These are phyloP conservation scores for Macrosoma leucophasiata DNA, from an alignment of 2,888 invertebrate genomes.

Conservation along the genomic window DNA sequence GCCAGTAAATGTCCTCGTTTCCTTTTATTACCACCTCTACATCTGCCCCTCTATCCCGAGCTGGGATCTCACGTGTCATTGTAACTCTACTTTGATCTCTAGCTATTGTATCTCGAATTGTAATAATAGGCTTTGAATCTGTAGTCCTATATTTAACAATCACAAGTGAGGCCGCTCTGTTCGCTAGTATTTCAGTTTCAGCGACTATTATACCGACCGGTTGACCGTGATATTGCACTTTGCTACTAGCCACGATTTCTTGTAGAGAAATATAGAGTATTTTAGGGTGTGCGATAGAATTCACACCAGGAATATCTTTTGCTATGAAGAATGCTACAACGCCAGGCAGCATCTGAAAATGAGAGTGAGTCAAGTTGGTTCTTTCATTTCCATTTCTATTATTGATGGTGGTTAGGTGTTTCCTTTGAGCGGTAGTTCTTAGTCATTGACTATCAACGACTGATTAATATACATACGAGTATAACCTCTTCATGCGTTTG, in stretches of 20 bases:
- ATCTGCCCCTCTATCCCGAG: conserved; percentile 47
- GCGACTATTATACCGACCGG: conserved; percentile 82
- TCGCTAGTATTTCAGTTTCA: conserved; percentile 69
- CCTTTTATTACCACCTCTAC: conserved; percentile 74
- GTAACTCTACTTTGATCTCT: conserved; percentile 40
- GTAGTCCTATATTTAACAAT: conserved; percentile 70
- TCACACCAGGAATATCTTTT: conserved; percentile 81
- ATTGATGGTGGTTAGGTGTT: too few species aligned
- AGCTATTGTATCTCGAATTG: conserved; percentile 41
- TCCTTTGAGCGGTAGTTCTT: too few species aligned
- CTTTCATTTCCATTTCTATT: too few species aligned
- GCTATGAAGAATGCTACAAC: conserved; percentile 79
- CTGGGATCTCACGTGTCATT: conserved; percentile 37
- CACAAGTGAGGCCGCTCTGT: conserved; percentile 75
- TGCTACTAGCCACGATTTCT: conserved; percentile 67
- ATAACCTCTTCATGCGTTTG: too few species aligned
- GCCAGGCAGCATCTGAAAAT: conserved; percentile 76
- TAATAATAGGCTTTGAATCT: conserved; percentile 43
- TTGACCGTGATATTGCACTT: conserved; percentile 79
- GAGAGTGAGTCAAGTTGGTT: too few species aligned
- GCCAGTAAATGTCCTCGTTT: conserved; percentile 66
- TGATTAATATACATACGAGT: too few species aligned
- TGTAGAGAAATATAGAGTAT: conserved; percentile 38
- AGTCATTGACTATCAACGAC: too few species aligned
- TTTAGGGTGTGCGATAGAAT: conserved; percentile 59